Evolutionary conservation across 2,113 vertebrate genomes (phyloP), one percentile per base, ranked within the genome.

Genomic region (Noturus placidus): DNA sequence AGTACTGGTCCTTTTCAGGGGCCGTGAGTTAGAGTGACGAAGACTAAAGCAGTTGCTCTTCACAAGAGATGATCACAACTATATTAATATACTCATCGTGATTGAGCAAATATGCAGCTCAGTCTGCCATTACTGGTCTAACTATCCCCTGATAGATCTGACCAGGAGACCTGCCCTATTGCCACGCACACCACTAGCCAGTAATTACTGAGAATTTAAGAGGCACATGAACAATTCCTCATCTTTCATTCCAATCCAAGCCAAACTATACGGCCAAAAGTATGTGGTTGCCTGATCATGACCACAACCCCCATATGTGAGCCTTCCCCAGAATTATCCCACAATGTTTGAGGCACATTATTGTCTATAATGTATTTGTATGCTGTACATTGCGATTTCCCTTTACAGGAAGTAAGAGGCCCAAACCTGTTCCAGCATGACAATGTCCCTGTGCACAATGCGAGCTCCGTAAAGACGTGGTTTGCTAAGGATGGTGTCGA

Each of bases 1-100:
- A 94, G 91, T 93, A 93, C 94, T 93, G 94, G 90, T 57, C 35
- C 65, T 93, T 86, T 89, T 67, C 88, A 89, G 89, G 86, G 1
- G 90, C 92, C 87, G 91, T 79, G 87, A 69, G 91, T 77, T 77
- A 77, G 27, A 90, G 33, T 25, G 85, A 83, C 88, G 90, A 91
- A 88, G 85, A 83, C 88, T 91, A 91, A 88, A 91, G 91, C 89
- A 87, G 90, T 93, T 91, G 92, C 92, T 92, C 90, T 90, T 83
- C 88, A 83, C 91, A 88, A 87, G 84, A 72, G 59, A 83, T 46
- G 42, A 76, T 42, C 70, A 46, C 20, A 72, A 93, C 92, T 86
- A 25, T 77, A 91, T 92, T 92, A 94, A 91, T 83, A 91, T 90
- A 94, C 91, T 91, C 86, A 89, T 52, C 82, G 87, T 89, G 35